A percentile compares a stretch with the other conserved stretches of the same genome.
Conservation (phyloP, 2,888 invertebrate genomes). For the Leptodirus hochenwartii region DNA sequence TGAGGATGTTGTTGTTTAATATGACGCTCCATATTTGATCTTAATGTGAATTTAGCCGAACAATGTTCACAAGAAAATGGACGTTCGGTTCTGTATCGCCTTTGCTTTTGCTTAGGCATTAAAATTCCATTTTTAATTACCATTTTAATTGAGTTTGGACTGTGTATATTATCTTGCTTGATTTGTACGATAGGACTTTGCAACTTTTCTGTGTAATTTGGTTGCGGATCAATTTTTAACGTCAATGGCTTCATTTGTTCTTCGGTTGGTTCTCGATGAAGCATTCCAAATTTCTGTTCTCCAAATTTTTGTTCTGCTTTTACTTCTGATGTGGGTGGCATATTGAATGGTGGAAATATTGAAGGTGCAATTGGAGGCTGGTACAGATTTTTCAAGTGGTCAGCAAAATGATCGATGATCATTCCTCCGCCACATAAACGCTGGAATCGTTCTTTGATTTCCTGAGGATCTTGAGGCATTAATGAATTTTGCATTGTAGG, state of each 20-base stretch:
- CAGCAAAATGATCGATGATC: slow-evolving; percentile 27
- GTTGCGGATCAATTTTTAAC: slow-evolving; percentile 22
- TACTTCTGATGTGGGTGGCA: slow-evolving; percentile 4
- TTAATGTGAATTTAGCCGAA: slow-evolving; percentile 71
- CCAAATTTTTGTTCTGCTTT: slow-evolving; percentile 15
- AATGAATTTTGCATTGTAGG: slow-evolving; percentile 34
- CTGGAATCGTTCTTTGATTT: slow-evolving; percentile 49
- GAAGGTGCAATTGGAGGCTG: slow-evolving; percentile 13
- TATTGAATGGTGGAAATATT: slow-evolving; percentile 9
- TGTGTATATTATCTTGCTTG: slow-evolving; percentile 33
- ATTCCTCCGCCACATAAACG: slow-evolving; percentile 53
- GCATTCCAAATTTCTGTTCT: slow-evolving; percentile 12
- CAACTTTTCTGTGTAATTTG: slow-evolving; percentile 1
- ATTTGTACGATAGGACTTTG: slow-evolving; percentile 26
- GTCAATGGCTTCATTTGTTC: slow-evolving; percentile 26
- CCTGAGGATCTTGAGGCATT: slow-evolving; percentile 36
- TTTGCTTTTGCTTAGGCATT: slow-evolving; percentile 83
- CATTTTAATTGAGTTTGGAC: slow-evolving; percentile 61
- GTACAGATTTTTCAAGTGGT: slow-evolving; percentile 18
- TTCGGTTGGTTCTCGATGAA: slow-evolving; percentile 10
- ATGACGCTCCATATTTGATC: slow-evolving; percentile 91
- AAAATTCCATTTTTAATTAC: slow-evolving; percentile 78
- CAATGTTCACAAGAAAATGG: slow-evolving; percentile 86
- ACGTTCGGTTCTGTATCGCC: slow-evolving; percentile 75
- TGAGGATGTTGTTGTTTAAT: slow-evolving; percentile 89